phyloP scores from a whole-genome alignment of 2,797 vertebrate species.

The Thamnophis elegans region DNA sequence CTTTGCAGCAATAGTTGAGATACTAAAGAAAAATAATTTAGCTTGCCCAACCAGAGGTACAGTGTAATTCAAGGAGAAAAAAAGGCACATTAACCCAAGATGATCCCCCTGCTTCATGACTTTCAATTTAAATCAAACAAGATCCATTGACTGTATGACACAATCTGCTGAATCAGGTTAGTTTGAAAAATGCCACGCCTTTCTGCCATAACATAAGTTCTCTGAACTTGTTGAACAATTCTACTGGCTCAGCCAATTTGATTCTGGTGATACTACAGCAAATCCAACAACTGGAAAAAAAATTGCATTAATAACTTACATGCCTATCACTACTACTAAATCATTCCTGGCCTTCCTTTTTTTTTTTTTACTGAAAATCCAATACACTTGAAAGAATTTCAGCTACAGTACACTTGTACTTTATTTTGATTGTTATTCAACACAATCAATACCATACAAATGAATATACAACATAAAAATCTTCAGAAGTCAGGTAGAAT shows the following conservation, averaged over 20 bases:
- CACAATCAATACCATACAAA: not conserved
- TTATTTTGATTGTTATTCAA: not conserved
- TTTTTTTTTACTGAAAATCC: not conserved
- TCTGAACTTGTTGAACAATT: not conserved
- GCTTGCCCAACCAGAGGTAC: not conserved
- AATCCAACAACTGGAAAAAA: not conserved
- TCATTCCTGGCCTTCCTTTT: not conserved
- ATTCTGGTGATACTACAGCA: not conserved
- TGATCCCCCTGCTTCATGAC: not conserved
- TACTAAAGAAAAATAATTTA: not conserved
- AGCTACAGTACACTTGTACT: not conserved
- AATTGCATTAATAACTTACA: not conserved
- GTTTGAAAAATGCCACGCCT: not conserved
- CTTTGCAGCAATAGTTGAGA: not conserved
- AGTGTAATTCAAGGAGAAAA: not conserved
- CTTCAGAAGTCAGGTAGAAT: not conserved
- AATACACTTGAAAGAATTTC: not conserved
- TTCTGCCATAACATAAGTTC: not conserved
- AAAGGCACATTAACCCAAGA: not conserved
- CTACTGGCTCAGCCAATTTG: not conserved
- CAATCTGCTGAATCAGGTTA: not conserved
- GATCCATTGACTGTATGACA: fast-evolving
- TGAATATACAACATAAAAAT: not conserved
- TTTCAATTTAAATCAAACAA: fast-evolving
- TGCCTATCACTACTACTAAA: not conserved